Percentiles rank a stretch among this genome's conserved stretches.
phyloP scores from a whole-genome alignment of 2,113 vertebrate species.

The Macroglossus sobrinus region DNA sequence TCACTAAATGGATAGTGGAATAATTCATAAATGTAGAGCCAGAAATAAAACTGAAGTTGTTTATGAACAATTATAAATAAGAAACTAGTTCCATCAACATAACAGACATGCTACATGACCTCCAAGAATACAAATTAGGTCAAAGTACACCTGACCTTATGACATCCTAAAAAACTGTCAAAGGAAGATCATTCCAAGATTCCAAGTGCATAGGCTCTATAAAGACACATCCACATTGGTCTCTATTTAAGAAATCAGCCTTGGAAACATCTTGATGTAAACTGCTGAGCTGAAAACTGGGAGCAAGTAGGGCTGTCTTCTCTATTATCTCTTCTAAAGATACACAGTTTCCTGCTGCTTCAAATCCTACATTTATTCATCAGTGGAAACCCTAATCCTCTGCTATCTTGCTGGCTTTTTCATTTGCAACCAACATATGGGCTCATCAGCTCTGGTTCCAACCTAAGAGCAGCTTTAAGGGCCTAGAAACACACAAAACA shows the following conservation, averaged over 20 bases:
- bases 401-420: conserved; percentile 26
- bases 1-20: conserved; percentile 42
- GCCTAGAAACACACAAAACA: neutral
- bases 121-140: neutral
- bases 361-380: neutral
- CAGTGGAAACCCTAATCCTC: neutral
- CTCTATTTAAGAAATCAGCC: neutral
- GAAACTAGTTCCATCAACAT: neutral
- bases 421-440: conserved; percentile 35
- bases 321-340: conserved; percentile 7
- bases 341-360: neutral
- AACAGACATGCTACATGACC: neutral
- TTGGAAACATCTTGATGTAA: neutral
- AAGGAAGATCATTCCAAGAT: neutral
- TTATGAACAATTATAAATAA: conserved; percentile 47
- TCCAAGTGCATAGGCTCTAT: neutral
- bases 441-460: neutral
- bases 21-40: conserved; percentile 39
- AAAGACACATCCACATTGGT: neutral
- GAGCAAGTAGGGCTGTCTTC: neutral
- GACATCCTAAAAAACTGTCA: neutral
- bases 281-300: neutral
- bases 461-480: neutral
- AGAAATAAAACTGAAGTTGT: conserved; percentile 46
- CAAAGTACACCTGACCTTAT: neutral